Percentiles rank a stretch among this genome's conserved stretches.
phyloP scores from a whole-genome alignment of 53 echinoderm and acorn worm species.

The Pentamera pediparva region DNA sequence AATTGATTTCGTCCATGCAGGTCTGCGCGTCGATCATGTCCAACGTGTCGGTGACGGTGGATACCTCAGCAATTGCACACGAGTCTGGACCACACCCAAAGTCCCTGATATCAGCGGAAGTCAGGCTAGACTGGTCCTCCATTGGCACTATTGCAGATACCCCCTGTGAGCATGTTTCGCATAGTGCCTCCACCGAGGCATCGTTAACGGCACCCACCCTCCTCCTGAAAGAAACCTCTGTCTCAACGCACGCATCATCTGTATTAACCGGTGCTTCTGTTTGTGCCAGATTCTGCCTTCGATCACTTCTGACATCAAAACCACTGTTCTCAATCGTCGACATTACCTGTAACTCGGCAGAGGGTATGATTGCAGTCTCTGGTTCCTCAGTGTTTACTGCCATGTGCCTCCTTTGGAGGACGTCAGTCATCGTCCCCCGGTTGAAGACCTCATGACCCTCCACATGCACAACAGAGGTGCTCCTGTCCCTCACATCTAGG shows the following conservation, averaged over 20 bases:
- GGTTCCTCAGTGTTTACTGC: conserved; percentile 64
- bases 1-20: neutral
- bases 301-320: too few species aligned
- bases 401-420: conserved; percentile 65
- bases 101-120: conserved; percentile 44
- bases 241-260: neutral
- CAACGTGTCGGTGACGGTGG: neutral
- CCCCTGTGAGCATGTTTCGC: conserved; percentile 32
- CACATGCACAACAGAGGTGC: neutral
- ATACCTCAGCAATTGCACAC: conserved; percentile 29
- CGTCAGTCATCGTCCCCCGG: conserved; percentile 61
- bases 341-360: too few species aligned
- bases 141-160: conserved; percentile 41
- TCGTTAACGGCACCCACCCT: neutral
- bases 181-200: neutral
- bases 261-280: too few species aligned
- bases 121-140: conserved; percentile 42
- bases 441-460: neutral
- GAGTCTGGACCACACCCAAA: conserved; percentile 44
- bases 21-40: conserved; percentile 1
- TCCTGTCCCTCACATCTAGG: neutral
- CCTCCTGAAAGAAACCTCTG: neutral
- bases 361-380: too few species aligned
- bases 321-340: too few species aligned
- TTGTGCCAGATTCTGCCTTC: too few species aligned